A percentile compares a stretch with the other conserved stretches of the same genome.
These are phyloP conservation scores for Ophioninae sp. DNA, from an alignment of 2,888 invertebrate species.

Conservation along the genomic window DNA sequence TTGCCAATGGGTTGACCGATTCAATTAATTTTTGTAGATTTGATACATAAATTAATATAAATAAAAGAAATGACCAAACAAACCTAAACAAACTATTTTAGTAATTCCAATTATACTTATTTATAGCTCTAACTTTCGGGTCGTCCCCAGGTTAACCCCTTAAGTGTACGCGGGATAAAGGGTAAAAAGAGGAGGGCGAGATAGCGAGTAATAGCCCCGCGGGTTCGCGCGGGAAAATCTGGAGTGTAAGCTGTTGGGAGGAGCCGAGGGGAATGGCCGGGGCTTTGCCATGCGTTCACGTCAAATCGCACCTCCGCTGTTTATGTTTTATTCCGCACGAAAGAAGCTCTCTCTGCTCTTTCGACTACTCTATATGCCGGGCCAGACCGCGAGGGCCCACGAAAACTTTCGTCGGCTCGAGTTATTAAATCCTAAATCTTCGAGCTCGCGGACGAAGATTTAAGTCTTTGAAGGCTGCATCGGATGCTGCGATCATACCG, in stretches of 20 bases:
- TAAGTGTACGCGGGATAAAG: constrained; percentile 17
- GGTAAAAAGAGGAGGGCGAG: constrained; percentile 13
- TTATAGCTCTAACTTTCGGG: too few species aligned
- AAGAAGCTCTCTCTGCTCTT: constrained; percentile 49
- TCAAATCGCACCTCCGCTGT: constrained; percentile 79
- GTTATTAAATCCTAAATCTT: constrained; percentile 19
- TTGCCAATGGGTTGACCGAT: too few species aligned
- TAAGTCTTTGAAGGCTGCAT: constrained; percentile 30
- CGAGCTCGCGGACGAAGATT: constrained; percentile 19
- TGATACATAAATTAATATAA: constrained; percentile 14
- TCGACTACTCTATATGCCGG: constrained; percentile 9
- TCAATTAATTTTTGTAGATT: too few species aligned
- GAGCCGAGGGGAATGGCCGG: constrained; percentile 56
- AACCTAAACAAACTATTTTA: too few species aligned
- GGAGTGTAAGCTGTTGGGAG: constrained; percentile 25
- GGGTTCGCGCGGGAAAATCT: constrained; percentile 24
- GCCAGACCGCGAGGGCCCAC: constrained; percentile 36
- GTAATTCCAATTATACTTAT: too few species aligned
- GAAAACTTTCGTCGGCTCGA: constrained; percentile 48
- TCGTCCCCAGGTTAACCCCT: too few species aligned
- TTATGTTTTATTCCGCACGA: constrained; percentile 72
- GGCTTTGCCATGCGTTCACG: constrained; percentile 64
- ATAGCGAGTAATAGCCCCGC: constrained; percentile 12
- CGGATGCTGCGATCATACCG: neutral
- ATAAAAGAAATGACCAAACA: neutral